Evolutionary conservation across 2,797 vertebrate species (phyloP).

Genomic region (Mormyrops boulengeri): DNA sequence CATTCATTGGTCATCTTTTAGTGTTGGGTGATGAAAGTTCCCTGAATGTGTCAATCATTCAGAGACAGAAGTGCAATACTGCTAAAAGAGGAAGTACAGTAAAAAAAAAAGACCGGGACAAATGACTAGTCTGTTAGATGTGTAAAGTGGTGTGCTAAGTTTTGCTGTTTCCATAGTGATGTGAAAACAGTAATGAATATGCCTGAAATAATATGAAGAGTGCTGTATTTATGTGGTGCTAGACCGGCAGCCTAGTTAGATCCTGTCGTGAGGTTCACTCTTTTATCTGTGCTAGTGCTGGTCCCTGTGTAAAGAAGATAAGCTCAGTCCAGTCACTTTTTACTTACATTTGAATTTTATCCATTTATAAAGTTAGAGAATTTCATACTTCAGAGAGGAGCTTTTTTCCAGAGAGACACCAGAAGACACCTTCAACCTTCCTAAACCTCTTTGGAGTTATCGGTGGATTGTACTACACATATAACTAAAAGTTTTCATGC

Average conservation of each 20-base stretch:
- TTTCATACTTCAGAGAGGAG: background rate
- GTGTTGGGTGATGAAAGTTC: background rate
- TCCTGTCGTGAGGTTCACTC: background rate
- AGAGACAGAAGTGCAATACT: background rate
- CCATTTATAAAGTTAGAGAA: background rate
- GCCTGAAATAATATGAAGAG: background rate
- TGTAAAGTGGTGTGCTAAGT: background rate
- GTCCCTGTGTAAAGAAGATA: background rate
- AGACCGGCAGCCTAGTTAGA: background rate
- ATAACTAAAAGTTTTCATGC: background rate
- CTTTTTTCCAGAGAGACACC: background rate
- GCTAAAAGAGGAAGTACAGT: background rate
- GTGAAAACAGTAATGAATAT: background rate
- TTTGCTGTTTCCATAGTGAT: background rate
- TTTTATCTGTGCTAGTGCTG: background rate
- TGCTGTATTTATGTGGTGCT: background rate
- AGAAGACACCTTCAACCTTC: background rate
- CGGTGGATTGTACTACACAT: background rate
- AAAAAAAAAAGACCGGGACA: background rate
- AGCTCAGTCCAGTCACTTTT: background rate
- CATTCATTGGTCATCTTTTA: background rate
- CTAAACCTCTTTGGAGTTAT: background rate
- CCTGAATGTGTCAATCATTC: background rate
- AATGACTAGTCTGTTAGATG: background rate
- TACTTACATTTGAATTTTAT: background rate